Evolutionary conservation across 2,888 invertebrate genomes (phyloP).

Genomic region (Cosmorhoe ocellata): DNA sequence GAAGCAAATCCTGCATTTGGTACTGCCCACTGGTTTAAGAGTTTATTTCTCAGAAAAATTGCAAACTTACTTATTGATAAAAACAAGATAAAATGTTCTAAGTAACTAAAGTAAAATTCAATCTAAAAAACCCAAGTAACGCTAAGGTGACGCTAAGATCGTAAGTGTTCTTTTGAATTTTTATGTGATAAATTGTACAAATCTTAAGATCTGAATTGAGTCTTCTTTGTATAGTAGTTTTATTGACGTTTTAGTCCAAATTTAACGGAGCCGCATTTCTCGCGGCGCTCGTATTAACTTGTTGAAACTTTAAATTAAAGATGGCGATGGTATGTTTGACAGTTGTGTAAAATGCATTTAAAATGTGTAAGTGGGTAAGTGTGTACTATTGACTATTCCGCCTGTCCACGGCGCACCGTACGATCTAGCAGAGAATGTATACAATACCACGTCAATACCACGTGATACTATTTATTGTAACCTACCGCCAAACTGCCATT

Average conservation of each 20-base stretch:
- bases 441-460: too few relatives aligned
- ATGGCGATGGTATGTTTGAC: conserved; percentile 3
- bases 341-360: not conserved
- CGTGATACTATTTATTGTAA: too few relatives aligned
- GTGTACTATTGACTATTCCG: too few relatives aligned
- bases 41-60: too few relatives aligned
- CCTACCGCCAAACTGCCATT: not conserved
- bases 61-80: too few relatives aligned
- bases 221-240: conserved; percentile 66
- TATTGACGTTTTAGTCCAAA: conserved; percentile 65
- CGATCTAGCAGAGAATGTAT: too few relatives aligned
- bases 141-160: conserved; percentile 44
- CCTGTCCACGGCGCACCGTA: too few relatives aligned
- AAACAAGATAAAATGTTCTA: too few relatives aligned
- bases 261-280: conserved; percentile 38
- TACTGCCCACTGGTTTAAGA: too few relatives aligned
- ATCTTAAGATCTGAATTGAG: conserved; percentile 70
- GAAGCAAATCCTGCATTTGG: too few relatives aligned
- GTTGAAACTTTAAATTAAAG: conserved; percentile 23
- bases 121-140: not conserved
- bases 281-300: conserved; percentile 23
- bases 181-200: conserved; percentile 79
- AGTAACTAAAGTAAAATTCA: too few relatives aligned
- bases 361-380: too few relatives aligned
- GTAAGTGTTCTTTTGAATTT: conserved; percentile 66